Evolutionary conservation across 2,113 vertebrate species (phyloP), one percentile per base, ranked within the genome.

Genomic region (Marcusenius ussheri): DNA sequence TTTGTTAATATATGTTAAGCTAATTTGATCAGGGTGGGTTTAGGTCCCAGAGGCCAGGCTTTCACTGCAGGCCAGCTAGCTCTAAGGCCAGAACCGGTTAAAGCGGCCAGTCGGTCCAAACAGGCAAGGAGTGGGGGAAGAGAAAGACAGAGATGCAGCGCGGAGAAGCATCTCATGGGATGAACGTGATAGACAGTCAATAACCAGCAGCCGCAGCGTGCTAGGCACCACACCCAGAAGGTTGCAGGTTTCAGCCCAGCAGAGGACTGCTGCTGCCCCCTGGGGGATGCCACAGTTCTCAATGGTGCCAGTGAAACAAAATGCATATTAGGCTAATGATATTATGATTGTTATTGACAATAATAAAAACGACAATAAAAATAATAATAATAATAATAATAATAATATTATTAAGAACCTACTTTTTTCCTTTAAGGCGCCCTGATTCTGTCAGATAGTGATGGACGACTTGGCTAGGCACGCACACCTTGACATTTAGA

Each of bases 401-500:
- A 9, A 62, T 62, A 9, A 62, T 62, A 58, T 58, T 24, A n/a
- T n/a, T n/a, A 70, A 66, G 24, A 66, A 66, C 9, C n/a, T 11
- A 66, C n/a, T 62, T 70, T 11, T 31, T 70, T 27, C 62, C 62
- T 31, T 70, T 70, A 70, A 31, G 62, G 62, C 3, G 1, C 62
- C 85, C 85, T 56, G 50, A 87, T 47, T 46, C 89, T 90, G 83
- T 62, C 89, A 47, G 15, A 45, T 7, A 47, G 66, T 51, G 66
- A 56, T 53, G 13, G 27, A 46, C 70, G 27, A 35, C 31, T 70
- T 31, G 13, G 50, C 50, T 93, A 93, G 91, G 90, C 46, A 84
- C 27, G 88, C 88, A 47, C 50, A 92, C 92, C 93, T 77, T 93
- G 92, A 92, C 93, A 93, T 92, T 5, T 80, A 31, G 88, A 92